Base-by-base conservation (phyloP, 2,797 vertebrate genomes). In the Notoglanidium macrostoma region DNA sequence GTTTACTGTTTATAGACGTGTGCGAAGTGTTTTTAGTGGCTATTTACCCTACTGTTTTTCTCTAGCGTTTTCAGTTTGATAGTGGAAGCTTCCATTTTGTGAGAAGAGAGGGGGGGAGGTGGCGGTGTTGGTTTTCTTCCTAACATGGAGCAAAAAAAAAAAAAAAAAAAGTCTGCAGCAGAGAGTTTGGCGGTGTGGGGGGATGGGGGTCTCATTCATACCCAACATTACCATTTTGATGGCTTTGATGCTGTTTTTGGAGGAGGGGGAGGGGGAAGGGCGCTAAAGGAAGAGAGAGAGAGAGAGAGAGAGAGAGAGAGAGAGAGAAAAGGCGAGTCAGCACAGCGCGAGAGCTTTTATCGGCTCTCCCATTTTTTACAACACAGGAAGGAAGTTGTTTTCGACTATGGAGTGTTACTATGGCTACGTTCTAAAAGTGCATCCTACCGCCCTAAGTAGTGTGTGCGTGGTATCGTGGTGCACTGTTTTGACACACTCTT, bases 51-150 rank as follows among this genome's bases (percentile, higher is more conserved):
- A 68, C 83, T 92, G 88, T 93, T 93, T 94, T 93, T 83, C 91
- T 93, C 92, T 89, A 88, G 90, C 93, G 92, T 94, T 92, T 95
- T 95, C 95, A 95, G 87, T 96, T 96, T 96, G 94, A 95, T 97
- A 96, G 96, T 97, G 98, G 98, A 98, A 97, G 97, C 97, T 97
- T 98, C 98, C 97, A 99, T 99, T 98, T 98, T 98, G 97, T 96
- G 95, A 93, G 93, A 92, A 94, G 95, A 94, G 94, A 97, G 96
- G 73, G 83, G 84, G 44, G 83, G 84, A 78, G 84, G 84, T 78
- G 84, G 59, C 29, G 73, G 97, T 96, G 96, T 95, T 93, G 95
- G 93, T 94, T 95, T 91, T 93, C 83, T 94, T 93, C 93, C 93
- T 91, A 95, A 96, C 96, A 97, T 97, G 96, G 96, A 97, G 97